These are phyloP conservation scores for Thunnus maccoyii DNA, from an alignment of 2,113 vertebrate genomes.

Conservation along the genomic window DNA sequence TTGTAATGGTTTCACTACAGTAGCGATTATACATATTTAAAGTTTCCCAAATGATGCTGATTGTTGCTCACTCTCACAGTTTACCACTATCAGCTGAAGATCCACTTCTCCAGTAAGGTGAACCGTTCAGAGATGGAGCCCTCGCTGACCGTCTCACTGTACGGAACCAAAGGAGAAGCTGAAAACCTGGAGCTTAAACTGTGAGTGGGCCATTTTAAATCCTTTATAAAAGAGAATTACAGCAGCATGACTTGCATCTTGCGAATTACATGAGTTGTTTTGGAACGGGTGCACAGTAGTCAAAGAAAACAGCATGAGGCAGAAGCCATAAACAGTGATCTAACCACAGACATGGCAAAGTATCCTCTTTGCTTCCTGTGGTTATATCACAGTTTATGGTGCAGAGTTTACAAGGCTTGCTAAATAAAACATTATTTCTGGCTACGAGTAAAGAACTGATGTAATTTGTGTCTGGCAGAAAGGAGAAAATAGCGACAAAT, in stretches of 20 bases:
- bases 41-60: not conserved
- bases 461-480: constrained; percentile 60
- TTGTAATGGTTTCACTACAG: not conserved
- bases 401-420: constrained; percentile 19
- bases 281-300: constrained; percentile 16
- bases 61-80: constrained; percentile 67
- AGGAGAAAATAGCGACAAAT: constrained; percentile 78
- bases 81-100: constrained; percentile 88
- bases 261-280: not conserved
- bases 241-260: constrained; percentile 21
- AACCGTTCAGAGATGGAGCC: constrained; percentile 75
- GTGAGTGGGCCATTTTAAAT: constrained; percentile 70
- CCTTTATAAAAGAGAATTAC: constrained; percentile 8
- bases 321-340: constrained; percentile 18
- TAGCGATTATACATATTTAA: not conserved
- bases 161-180: constrained; percentile 77
- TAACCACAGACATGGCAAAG: not conserved
- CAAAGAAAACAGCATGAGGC: not conserved
- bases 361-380: not conserved
- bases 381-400: constrained; percentile 36
- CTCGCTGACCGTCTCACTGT: constrained; percentile 78
- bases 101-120: constrained; percentile 81
- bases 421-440: not conserved
- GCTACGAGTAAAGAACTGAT: not conserved
- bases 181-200: constrained; percentile 82